Base-by-base conservation (phyloP, 2,888 invertebrate genomes). In the Ypsolopha scabrella region DNA sequence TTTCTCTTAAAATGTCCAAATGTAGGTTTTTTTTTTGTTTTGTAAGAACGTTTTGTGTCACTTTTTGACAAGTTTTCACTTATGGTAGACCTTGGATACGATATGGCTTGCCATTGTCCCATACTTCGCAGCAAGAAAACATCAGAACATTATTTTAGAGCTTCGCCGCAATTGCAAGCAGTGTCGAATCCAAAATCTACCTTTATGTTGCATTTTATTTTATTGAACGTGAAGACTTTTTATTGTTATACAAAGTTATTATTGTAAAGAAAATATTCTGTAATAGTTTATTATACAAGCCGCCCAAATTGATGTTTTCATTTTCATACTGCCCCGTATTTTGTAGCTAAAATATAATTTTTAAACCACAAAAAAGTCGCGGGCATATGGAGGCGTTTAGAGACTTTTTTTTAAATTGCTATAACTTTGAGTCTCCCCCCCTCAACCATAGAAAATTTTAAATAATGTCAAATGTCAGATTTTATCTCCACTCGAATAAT, bases 281-380 rank as follows among this genome's bases (percentile, higher is more conserved):
- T 74, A 78, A 74, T 75, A 80, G 72, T 75, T 72, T 77, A 76
- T 76, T 79, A 80, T 80, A 82, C 80, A 80, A 78, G 82, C 85
- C 82, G 83, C 83, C 81, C 72, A 73, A 67, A 55, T 41, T 41
- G 6, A 57, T 54, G 53, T 67, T 64, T 68, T 60, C 63, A 62
- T 65, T 39, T n/a, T 39, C 39, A 39, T n/a, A n/a, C 11, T 9
- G 39, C 1, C 39, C 11, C 39, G n/a, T 39, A n/a, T 39, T 39
- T 3, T n/a, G 39, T n/a, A 39, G 3, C 2, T n/a, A 3, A n/a
- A 9, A n/a, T n/a, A n/a, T n/a, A 39, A 3, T 39, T 39, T 39
- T 2, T 39, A n/a, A n/a, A n/a, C n/a, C n/a, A n/a, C n/a, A n/a
- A n/a, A n/a, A n/a, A n/a, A n/a, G n/a, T n/a, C n/a, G n/a, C n/a